Evolutionary conservation across 2,797 vertebrate genomes (phyloP).

Genomic region (Chanos chanos): DNA sequence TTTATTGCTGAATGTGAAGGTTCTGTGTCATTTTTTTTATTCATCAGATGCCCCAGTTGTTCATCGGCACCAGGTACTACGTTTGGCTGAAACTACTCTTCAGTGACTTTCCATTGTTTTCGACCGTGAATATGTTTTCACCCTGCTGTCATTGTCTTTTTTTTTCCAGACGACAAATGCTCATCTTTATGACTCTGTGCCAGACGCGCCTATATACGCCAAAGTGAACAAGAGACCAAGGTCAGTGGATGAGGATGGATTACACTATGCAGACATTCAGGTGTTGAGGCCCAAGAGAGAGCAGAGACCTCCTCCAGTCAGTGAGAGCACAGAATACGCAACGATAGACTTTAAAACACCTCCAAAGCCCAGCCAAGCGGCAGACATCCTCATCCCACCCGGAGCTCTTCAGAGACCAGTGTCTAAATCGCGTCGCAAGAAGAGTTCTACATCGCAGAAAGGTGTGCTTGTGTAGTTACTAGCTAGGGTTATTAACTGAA

Average conservation of each 20-base stretch:
- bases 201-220: constrained; percentile 37
- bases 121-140: neutral
- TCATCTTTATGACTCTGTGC: constrained; percentile 31
- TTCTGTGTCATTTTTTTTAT: neutral
- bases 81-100: too few species aligned
- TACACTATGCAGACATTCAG: constrained; percentile 52
- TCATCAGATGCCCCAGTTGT: neutral
- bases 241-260: neutral
- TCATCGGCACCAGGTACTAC: constrained; percentile 5
- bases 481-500: neutral
- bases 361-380: constrained; percentile 26
- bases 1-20: too few species aligned
- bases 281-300: constrained; percentile 36
- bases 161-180: constrained; percentile 21
- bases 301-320: neutral
- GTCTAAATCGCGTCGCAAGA: constrained; percentile 17
- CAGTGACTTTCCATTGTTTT: too few species aligned
- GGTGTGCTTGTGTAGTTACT: constrained; percentile 11
- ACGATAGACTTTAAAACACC: constrained; percentile 44
- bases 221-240: constrained; percentile 39
- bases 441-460: neutral
- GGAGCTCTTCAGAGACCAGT: constrained; percentile 39
- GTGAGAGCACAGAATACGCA: constrained; percentile 44
- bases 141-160: neutral
- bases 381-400: constrained; percentile 50